A percentile compares a stretch with the other conserved stretches of the same genome.
phyloP scores from a whole-genome alignment of 2,113 vertebrate species.

The Chiloscyllium plagiosum region DNA sequence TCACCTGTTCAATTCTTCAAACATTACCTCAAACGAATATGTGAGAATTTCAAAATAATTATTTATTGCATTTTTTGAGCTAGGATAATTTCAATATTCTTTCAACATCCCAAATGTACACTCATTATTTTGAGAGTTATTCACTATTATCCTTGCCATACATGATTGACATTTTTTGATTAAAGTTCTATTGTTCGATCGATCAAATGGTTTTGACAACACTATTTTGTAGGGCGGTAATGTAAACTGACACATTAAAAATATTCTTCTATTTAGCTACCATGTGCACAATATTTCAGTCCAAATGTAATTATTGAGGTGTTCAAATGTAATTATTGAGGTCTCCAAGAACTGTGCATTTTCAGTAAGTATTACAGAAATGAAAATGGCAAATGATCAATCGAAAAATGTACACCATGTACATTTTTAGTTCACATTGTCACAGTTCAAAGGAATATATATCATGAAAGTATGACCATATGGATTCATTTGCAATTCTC shows the following conservation, averaged over 20 bases:
- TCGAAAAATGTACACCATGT: background rate
- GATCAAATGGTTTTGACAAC: background rate
- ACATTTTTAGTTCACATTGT: background rate
- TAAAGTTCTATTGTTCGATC: background rate
- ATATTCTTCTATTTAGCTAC: background rate
- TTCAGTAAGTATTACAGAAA: background rate
- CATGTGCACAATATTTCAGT: background rate
- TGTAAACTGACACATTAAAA: background rate
- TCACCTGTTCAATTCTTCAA: background rate
- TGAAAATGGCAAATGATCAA: background rate
- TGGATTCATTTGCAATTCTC: conserved; percentile 29
- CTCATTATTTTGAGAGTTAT: background rate
- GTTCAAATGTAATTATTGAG: background rate
- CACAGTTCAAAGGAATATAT: background rate
- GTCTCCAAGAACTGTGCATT: background rate
- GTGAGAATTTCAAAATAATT: background rate
- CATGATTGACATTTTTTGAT: background rate
- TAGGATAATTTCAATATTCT: background rate
- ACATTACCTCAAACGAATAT: background rate
- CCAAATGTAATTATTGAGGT: background rate
- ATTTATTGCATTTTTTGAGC: background rate
- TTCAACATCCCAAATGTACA: background rate
- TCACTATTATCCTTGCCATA: background rate
- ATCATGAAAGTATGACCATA: background rate
- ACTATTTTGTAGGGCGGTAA: too few relatives aligned